These are phyloP conservation scores for Vannuccia rotundouncinata DNA, from an alignment of 2,888 invertebrate species.

Conservation along the genomic window DNA sequence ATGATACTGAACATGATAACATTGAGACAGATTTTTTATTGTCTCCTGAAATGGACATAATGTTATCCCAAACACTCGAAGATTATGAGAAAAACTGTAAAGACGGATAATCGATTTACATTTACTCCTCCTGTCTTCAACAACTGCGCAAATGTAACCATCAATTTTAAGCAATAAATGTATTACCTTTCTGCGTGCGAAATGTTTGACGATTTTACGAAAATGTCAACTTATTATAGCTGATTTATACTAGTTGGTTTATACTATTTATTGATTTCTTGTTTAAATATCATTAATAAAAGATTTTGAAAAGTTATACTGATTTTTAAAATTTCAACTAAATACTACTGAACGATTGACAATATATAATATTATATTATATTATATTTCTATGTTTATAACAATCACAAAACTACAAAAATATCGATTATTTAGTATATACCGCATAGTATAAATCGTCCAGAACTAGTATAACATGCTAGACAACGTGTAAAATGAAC, in stretches of 20 bases:
- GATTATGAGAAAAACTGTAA: constrained; percentile 24
- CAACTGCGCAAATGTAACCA: constrained; percentile 22
- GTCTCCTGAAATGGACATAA: background rate
- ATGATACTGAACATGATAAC: background rate
- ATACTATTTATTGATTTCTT: constrained; percentile 19
- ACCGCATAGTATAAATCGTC: background rate
- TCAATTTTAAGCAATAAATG: constrained; percentile 4
- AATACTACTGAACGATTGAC: constrained; percentile 23
- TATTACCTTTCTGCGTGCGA: constrained; percentile 15
- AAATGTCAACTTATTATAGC: constrained; percentile 17
- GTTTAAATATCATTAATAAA: constrained; percentile 23
- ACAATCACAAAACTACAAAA: too few species aligned
- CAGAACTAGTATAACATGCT: background rate
- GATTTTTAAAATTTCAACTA: constrained; percentile 15
- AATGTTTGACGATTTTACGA: constrained; percentile 19
- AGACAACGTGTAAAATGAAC: background rate
- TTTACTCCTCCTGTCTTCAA: background rate
- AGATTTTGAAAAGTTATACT: constrained; percentile 23
- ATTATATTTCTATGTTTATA: too few species aligned
- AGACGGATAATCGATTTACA: background rate
- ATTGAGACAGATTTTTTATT: background rate
- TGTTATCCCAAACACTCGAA: constrained; percentile 15
- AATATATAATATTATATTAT: background rate
- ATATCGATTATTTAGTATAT: background rate
- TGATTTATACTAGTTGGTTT: constrained; percentile 26